Conservation (phyloP, 2,113 vertebrate species). For the Triplophysa rosa region DNA sequence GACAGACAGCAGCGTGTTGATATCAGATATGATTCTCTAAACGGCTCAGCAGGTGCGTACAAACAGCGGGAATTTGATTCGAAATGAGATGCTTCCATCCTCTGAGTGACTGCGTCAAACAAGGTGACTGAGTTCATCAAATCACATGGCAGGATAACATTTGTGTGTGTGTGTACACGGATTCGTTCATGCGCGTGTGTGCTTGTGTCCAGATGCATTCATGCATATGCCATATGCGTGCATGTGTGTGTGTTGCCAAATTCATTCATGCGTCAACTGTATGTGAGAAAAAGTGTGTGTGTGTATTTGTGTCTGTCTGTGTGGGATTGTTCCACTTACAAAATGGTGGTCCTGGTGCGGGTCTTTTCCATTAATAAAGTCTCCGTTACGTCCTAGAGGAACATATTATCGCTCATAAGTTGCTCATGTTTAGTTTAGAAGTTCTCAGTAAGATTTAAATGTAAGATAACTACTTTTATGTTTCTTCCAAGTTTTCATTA, state of each 20-base stretch:
- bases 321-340: not conserved
- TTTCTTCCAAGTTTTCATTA: too few relatives aligned
- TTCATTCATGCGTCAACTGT: not conserved
- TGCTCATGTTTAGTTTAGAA: too few relatives aligned
- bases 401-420: too few relatives aligned
- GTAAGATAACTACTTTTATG: too few relatives aligned
- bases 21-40: conserved; percentile 29
- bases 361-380: too few relatives aligned
- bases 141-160: conserved; percentile 32
- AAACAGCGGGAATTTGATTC: conserved; percentile 26
- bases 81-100: conserved; percentile 26
- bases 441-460: too few relatives aligned
- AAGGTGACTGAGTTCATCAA: conserved; percentile 33
- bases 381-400: too few relatives aligned
- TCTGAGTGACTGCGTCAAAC: conserved; percentile 2
- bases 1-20: conserved; percentile 21
- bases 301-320: not conserved
- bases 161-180: conserved; percentile 10
- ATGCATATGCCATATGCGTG: not conserved
- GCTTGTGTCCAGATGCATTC: conserved; percentile 18
- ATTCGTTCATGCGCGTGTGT: conserved; percentile 12
- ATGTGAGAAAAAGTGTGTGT: not conserved
- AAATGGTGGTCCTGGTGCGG: conserved; percentile 10
- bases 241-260: conserved; percentile 2
- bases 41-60: conserved; percentile 15